Evolutionary conservation across 92 coral and sea anemone genomes (phyloP), one percentile per base, ranked within the genome.

Genomic region (Phenganax stokvisi): DNA sequence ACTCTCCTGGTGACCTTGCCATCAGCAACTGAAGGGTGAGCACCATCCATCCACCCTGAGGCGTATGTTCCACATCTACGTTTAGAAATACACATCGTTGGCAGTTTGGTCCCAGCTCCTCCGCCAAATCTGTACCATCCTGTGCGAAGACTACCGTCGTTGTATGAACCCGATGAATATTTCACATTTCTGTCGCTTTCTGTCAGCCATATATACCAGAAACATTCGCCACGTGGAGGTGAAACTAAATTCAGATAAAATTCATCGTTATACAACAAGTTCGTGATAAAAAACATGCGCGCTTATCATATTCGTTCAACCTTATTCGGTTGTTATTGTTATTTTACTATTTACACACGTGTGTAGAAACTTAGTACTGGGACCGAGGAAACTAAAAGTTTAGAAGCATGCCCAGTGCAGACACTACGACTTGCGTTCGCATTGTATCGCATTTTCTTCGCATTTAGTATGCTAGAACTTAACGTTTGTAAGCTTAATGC

Each of bases 11-110:
- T 59, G 25, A 59, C 65, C 25, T 20, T 59, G 15, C 65, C 65
- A 59, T 20, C 25, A 20, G 16, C 25, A 59, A 12, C 2, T 12
- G 65, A 20, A 12, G 65, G 65, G 25, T 59, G 65, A 59, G 65
- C 51, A 1, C 9, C 20, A 15, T 69, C 31, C 75, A 71, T 11
- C 56, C 75, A 31, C 27, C 56, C 56, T 47, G 75, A 9, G 9
- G 75, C 75, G 13, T 4, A 20, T 11, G 75, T 71, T 44, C 75
- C 75, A 71, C 75, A 71, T 71, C 75, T 71, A 20, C 12, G 3
- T 29, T 71, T 53, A 31, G 56, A 20, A 30, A 71, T 56, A 44
- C 75, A 64, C 8, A 37, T 0, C 20, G 70, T 64, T 12, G 70
- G 70, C 0, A 64, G 27, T 64, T 64, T 64, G 47, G 37, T 64